phyloP scores from a whole-genome alignment of 2,797 vertebrate species.

The Pangasius sanitwongsei region DNA sequence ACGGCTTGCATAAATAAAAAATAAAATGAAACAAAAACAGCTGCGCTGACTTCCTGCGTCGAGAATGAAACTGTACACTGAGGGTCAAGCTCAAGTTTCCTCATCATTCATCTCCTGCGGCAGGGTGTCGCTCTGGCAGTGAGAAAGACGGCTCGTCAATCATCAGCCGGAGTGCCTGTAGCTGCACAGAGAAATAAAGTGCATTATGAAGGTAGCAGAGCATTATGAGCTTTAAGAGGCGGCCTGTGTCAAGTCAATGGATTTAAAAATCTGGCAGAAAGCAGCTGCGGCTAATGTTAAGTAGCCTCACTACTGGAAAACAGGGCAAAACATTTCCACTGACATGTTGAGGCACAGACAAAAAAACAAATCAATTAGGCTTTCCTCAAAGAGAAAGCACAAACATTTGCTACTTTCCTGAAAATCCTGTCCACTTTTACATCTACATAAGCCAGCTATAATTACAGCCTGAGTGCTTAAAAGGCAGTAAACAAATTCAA shows the following conservation, averaged over 20 bases:
- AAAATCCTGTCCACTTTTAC: slow-evolving; percentile 13
- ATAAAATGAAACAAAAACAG: background rate
- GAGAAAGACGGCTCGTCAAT: background rate
- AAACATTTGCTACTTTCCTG: slow-evolving; percentile 17
- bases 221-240: background rate
- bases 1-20: background rate
- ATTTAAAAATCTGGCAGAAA: background rate
- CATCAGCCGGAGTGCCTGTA: background rate
- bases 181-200: background rate
- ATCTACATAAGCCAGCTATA: slow-evolving; percentile 1
- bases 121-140: background rate
- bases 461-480: slow-evolving; percentile 9
- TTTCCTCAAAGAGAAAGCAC: slow-evolving; percentile 21
- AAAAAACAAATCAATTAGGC: slow-evolving; percentile 29
- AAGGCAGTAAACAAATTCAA: background rate
- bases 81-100: slow-evolving; percentile 28
- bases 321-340: slow-evolving; percentile 29
- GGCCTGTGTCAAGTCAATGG: background rate
- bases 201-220: background rate
- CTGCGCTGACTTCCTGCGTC: background rate
- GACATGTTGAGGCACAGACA: slow-evolving; percentile 6
- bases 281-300: slow-evolving; percentile 11
- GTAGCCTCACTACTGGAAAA: slow-evolving; percentile 32
- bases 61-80: background rate
- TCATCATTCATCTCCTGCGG: background rate